A percentile compares a stretch with the other conserved stretches of the same genome.
These are phyloP conservation scores for Sycophila texana DNA, from an alignment of 2,888 invertebrate genomes.

Conservation along the genomic window DNA sequence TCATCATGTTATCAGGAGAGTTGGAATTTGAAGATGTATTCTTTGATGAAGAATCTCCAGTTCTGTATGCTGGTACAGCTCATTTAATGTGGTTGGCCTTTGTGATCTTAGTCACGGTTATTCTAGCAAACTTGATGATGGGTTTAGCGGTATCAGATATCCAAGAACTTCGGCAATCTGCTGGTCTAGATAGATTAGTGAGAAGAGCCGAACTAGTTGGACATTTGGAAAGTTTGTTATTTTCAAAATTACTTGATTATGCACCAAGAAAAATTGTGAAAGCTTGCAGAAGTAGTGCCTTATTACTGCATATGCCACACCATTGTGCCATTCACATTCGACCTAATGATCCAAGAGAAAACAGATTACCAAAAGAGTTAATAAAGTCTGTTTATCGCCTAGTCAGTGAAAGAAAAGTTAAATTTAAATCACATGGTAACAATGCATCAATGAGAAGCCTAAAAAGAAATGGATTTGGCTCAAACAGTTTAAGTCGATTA, in stretches of 20 bases:
- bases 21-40: slow-evolving; percentile 91
- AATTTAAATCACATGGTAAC: slow-evolving; percentile 48
- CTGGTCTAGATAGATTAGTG: slow-evolving; percentile 87
- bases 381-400: slow-evolving; percentile 85
- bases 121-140: slow-evolving; percentile 88
- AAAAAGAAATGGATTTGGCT: slow-evolving; percentile 53
- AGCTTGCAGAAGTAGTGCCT: slow-evolving; percentile 83
- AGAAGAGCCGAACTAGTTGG: slow-evolving; percentile 89
- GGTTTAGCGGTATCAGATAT: slow-evolving; percentile 92
- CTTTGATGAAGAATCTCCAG: slow-evolving; percentile 76
- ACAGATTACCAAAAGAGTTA: slow-evolving; percentile 85
- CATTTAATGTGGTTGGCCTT: slow-evolving; percentile 87
- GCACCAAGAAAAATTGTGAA: slow-evolving; percentile 81
- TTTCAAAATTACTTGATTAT: slow-evolving; percentile 84
- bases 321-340: slow-evolving; percentile 85
- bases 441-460: slow-evolving; percentile 52
- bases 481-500: slow-evolving; percentile 62
- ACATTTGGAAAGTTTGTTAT: slow-evolving; percentile 88
- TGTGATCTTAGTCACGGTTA: slow-evolving; percentile 87
- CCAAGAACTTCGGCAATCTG: slow-evolving; percentile 86
- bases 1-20: slow-evolving; percentile 94
- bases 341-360: slow-evolving; percentile 90
- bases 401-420: slow-evolving; percentile 82
- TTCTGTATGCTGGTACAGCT: slow-evolving; percentile 84
- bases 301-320: slow-evolving; percentile 85